A percentile compares a stretch with the other conserved stretches of the same genome.
phyloP scores from a whole-genome alignment of 1,140 invertebrate genomes.

The Drosophila leontia region DNA sequence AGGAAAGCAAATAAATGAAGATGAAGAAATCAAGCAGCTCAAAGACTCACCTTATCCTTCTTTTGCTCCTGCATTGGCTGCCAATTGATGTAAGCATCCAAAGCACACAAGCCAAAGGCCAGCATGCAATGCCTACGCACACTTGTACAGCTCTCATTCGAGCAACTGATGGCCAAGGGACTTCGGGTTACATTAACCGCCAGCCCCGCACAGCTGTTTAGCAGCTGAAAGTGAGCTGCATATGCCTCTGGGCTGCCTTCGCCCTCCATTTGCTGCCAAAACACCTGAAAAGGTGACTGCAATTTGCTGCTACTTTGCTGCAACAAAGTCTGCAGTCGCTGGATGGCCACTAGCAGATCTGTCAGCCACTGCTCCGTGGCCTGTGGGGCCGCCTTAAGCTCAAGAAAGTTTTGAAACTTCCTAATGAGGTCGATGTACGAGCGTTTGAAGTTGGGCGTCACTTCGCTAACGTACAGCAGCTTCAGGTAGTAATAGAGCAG shows the following conservation, averaged over 20 bases:
- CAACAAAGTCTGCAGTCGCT: constrained; percentile 44
- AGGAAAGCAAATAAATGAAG: neutral
- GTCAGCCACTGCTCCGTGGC: constrained; percentile 54
- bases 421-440: constrained; percentile 45
- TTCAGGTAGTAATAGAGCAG: constrained; percentile 67
- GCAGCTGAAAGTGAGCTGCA: constrained; percentile 51
- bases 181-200: constrained; percentile 39
- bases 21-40: too few relatives aligned
- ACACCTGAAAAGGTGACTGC: constrained; percentile 26
- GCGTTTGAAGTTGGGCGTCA: constrained; percentile 18
- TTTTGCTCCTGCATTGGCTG: constrained; percentile 10
- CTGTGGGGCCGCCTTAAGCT: constrained; percentile 20
- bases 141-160: constrained; percentile 34
- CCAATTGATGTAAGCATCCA: constrained; percentile 57
- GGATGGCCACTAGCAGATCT: constrained; percentile 47
- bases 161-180: constrained; percentile 27
- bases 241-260: constrained; percentile 20
- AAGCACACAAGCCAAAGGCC: constrained; percentile 30
- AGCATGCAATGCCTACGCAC: constrained; percentile 51
- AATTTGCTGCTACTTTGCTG: constrained; percentile 43
- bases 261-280: constrained; percentile 55
- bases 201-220: constrained; percentile 24
- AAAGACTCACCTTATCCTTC: constrained; percentile 28
- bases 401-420: constrained; percentile 52
- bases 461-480: constrained; percentile 30